Evolutionary conservation across 1,140 invertebrate genomes (phyloP).

Genomic region (Nebria ingens): DNA sequence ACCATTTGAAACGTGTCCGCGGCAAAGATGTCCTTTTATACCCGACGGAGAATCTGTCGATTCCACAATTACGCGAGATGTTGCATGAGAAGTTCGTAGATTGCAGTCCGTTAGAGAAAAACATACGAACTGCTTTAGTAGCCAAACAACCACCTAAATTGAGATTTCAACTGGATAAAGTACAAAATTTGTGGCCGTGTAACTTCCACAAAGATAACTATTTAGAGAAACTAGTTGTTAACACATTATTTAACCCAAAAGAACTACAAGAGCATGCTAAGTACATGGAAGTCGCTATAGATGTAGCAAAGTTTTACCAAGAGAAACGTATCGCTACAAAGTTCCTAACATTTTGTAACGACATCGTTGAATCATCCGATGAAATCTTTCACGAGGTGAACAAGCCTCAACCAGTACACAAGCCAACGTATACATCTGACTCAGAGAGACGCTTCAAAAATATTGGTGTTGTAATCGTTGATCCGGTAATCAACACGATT

Average conservation of each 20-base stretch:
- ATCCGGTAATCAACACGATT: conserved; percentile 49
- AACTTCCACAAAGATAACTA: conserved; percentile 73
- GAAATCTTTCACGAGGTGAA: background rate
- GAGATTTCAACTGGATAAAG: conserved; percentile 53
- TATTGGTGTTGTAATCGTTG: conserved; percentile 52
- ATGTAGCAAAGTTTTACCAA: conserved; percentile 37
- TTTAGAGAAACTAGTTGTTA: conserved; percentile 51
- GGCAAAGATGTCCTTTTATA: conserved; percentile 50
- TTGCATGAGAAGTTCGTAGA: conserved; percentile 41
- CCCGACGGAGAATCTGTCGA: conserved; percentile 22
- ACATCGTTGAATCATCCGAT: background rate
- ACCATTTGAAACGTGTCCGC: conserved; percentile 65
- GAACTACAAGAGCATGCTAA: conserved; percentile 48
- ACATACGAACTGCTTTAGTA: conserved; percentile 47
- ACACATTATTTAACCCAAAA: conserved; percentile 47
- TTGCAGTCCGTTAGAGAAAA: conserved; percentile 39
- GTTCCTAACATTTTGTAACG: conserved; percentile 10
- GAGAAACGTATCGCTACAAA: conserved; percentile 17
- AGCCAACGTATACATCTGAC: background rate
- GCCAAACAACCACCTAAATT: conserved; percentile 49
- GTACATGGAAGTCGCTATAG: conserved; percentile 51
- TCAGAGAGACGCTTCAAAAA: conserved; percentile 14
- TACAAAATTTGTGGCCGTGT: conserved; percentile 62
- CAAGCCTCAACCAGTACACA: background rate
- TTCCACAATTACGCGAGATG: conserved; percentile 35